Percentiles rank a stretch among this genome's conserved stretches.
These are phyloP conservation scores for Pagrus major DNA, from an alignment of 2,113 vertebrate genomes.

Conservation along the genomic window DNA sequence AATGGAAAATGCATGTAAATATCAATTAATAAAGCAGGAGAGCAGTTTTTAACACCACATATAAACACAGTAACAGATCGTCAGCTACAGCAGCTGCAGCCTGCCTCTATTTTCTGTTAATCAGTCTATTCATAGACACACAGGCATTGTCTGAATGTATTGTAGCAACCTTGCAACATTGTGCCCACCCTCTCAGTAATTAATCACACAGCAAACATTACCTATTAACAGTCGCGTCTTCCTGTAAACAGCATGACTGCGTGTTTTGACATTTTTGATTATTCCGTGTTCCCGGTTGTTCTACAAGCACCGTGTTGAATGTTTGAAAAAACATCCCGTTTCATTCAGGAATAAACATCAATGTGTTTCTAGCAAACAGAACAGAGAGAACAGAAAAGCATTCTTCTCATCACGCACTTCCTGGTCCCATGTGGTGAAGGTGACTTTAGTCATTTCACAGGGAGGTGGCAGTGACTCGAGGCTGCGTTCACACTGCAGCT, in stretches of 20 bases:
- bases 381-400: slow-evolving; percentile 50
- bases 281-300: slow-evolving; percentile 65
- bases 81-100: neutral
- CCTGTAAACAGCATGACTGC: slow-evolving; percentile 77
- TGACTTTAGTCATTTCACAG: slow-evolving; percentile 47
- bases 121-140: slow-evolving; percentile 8
- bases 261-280: slow-evolving; percentile 69
- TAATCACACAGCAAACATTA: slow-evolving; percentile 60
- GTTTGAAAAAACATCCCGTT: slow-evolving; percentile 77
- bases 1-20: neutral
- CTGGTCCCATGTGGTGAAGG: slow-evolving; percentile 59
- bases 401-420: slow-evolving; percentile 72
- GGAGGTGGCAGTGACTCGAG: slow-evolving; percentile 45
- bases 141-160: neutral
- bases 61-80: neutral
- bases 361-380: slow-evolving; percentile 58
- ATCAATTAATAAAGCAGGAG: neutral
- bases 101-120: slow-evolving; percentile 23
- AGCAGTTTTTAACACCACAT: neutral
- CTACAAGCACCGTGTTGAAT: slow-evolving; percentile 45
- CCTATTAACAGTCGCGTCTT: slow-evolving; percentile 64
- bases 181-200: slow-evolving; percentile 35
- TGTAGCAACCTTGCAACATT: slow-evolving; percentile 26
- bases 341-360: slow-evolving; percentile 78
- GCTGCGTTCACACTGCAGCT: neutral